Evolutionary conservation across 2,113 vertebrate species (phyloP).

Genomic region (Cercocebus atys): DNA sequence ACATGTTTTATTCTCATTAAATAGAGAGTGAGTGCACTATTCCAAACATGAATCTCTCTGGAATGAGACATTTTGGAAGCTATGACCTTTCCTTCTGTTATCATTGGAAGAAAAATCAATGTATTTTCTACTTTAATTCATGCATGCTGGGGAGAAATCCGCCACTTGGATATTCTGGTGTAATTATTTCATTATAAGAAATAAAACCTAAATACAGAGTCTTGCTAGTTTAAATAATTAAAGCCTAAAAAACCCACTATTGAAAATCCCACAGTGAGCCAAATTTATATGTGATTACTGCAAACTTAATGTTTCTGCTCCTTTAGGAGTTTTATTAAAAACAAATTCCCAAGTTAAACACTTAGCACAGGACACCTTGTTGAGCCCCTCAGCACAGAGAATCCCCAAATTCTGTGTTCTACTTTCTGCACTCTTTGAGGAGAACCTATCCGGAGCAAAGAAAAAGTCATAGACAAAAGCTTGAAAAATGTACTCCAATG

Average conservation of each 20-base stretch:
- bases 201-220: slow-evolving; percentile 54
- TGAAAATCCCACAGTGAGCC: background rate
- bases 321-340: slow-evolving; percentile 48
- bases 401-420: background rate
- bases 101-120: slow-evolving; percentile 74
- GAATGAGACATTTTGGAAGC: slow-evolving; percentile 74
- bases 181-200: slow-evolving; percentile 65
- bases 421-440: slow-evolving; percentile 9
- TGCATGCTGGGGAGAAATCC: slow-evolving; percentile 24
- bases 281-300: slow-evolving; percentile 48
- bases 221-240: slow-evolving; percentile 59
- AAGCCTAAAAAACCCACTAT: slow-evolving; percentile 47
- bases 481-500: slow-evolving; percentile 10
- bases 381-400: background rate
- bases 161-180: slow-evolving; percentile 18
- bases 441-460: background rate
- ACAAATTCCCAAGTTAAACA: slow-evolving; percentile 28
- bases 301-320: slow-evolving; percentile 42
- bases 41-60: slow-evolving; percentile 62
- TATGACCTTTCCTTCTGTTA: slow-evolving; percentile 73
- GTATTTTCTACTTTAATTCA: slow-evolving; percentile 60
- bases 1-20: slow-evolving; percentile 71
- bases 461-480: background rate
- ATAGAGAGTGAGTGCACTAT: slow-evolving; percentile 47
- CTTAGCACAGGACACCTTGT: background rate